Evolutionary conservation across 2,113 vertebrate species (phyloP), one percentile per base, ranked within the genome.

Genomic region (Megaceryle maxima): DNA sequence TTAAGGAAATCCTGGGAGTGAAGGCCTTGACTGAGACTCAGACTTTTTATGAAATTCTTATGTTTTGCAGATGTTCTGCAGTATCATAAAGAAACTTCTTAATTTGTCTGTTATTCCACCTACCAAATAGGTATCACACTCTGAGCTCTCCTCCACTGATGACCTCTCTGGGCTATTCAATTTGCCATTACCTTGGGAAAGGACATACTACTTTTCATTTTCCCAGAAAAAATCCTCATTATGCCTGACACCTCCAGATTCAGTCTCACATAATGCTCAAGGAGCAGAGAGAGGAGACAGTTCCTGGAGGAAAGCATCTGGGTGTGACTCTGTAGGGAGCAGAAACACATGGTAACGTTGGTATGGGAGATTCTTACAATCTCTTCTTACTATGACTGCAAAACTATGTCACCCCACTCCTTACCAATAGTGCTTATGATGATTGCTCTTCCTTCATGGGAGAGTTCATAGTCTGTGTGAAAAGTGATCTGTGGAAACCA

Each of bases 361-460:
- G 15, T 56, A 12, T 33, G 17, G 15, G 10, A 4, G 8, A 35
- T 77, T 43, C 44, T 35, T 60, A 33, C 5, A 66, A 6, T 10
- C 8, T 66, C 18, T 6, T 50, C 20, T 15, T 19, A 11, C 11
- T 48, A 43, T 0, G 0, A 6, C 18, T 69, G 43, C 28, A 55
- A 46, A 87, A 83, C 9, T 1, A 0, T 21, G 7, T 44, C 39
- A 80, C 25, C 21, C 17, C 0, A 1, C 6, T 62, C 55, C 57
- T 64, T 56, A 51, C 7, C 16, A 56, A 15, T 15, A 31, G 6
- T 16, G 18, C 16, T 59, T 2, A 0, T 73, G 35, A 68, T 2
- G 9, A 19, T 31, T 72, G 8, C 1, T 74, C 29, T 60, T 81
- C 16, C 64, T 81, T 14, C 6, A 11, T 0, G 3, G 68, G 5